Base-by-base conservation (phyloP, 1,140 invertebrate genomes). In the Eubasilissa regina region DNA sequence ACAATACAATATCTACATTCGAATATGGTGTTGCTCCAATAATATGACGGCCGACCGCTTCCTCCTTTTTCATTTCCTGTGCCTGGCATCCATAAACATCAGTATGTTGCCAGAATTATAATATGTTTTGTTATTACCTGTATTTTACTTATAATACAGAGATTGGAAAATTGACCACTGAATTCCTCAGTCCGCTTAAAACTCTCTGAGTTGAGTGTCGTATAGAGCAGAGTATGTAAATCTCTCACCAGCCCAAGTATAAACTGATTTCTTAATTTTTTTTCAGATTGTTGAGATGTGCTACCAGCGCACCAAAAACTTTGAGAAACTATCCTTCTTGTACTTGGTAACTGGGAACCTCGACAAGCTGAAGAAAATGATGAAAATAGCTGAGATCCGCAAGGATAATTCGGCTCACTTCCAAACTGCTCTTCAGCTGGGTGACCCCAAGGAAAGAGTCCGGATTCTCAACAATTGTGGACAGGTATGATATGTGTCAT, bases 291-390 rank as follows among this genome's bases (percentile, higher is more conserved):
- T 99, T 0, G 99, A 99, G 88, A 99, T 99, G 97, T 98, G 97
- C 81, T 99, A 99, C 89, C 98, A 99, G 88, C 93, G 98, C 80
- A 99, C 98, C 4, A 99, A 99, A 89, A 99, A 99, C 89, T 99
- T 99, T 88, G 98, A 99, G 86, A 99, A 99, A 88, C 91, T 99
- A 0, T 96, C 98, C 4, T 99, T 99, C 90, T 90, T 99, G 9
- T 99, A 99, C 88, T 90, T 99, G 7, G 98, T 99, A 78, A 99
- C 98, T 47, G 99, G 99, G 17, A 99, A 99, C 89, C 89, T 99
- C 83, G 98, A 99, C 58, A 99, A 99, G 87, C 89, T 99, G 62
- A 92, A 93, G 68, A 99, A 99, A 89, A 99, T 99, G 98, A 99
- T 97, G 89, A 99, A 99, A 90, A 99, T 99, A 82, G 97, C 97